Percentiles rank a stretch among this genome's conserved stretches.
Evolutionary conservation across 2,888 invertebrate species (phyloP).

Genomic region (Nephrotoma appendiculata): DNA sequence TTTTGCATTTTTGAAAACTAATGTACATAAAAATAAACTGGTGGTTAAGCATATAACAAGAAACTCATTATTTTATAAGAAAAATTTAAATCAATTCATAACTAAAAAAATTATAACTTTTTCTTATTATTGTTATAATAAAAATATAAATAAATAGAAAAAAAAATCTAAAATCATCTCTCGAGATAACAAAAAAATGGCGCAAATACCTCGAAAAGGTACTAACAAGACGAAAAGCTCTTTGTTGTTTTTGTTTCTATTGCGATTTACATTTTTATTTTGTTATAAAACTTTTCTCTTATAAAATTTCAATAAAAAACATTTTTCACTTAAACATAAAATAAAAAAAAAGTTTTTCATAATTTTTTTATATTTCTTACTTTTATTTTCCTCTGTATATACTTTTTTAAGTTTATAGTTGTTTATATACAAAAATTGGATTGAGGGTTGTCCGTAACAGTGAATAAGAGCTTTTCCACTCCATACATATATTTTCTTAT

Average conservation of each 20-base stretch:
- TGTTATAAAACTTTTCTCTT: not conserved
- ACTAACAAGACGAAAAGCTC: not conserved
- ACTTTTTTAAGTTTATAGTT: not conserved
- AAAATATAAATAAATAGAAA: not conserved
- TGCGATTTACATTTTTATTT: not conserved
- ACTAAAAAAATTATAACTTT: not conserved
- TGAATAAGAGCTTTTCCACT: not conserved
- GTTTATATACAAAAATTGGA: not conserved
- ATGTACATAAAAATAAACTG: not conserved
- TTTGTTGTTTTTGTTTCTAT: not conserved
- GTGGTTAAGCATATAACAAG: not conserved
- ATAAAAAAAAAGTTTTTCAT: not conserved
- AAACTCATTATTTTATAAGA: not conserved
- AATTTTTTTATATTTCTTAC: not conserved
- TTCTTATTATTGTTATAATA: not conserved
- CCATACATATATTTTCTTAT: not conserved
- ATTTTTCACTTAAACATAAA: not conserved
- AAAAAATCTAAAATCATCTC: not conserved
- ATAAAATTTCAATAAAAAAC: not conserved
- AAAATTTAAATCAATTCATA: not conserved
- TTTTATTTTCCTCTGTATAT: not conserved
- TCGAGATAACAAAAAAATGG: not conserved
- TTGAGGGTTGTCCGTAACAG: not conserved
- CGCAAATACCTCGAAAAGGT: not conserved
- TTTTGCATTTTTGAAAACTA: not conserved